Conservation (phyloP, 2,113 vertebrate species). For the Perccottus glenii region DNA sequence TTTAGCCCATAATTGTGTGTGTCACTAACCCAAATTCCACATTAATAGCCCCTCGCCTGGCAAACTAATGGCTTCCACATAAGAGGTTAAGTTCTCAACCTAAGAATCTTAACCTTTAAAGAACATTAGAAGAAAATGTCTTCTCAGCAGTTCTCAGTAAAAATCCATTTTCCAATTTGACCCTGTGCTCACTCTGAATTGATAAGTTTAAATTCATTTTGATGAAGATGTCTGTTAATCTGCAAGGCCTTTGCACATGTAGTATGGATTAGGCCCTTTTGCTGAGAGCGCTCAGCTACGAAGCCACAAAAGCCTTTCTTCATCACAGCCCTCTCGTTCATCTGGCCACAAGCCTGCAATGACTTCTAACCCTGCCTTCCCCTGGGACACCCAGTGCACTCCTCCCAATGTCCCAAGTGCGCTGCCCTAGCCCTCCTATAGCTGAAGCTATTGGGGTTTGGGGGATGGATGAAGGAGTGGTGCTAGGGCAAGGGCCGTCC, state of each 20-base stretch:
- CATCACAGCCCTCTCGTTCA: conserved; percentile 60
- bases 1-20: conserved; percentile 57
- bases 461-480: conserved; percentile 56
- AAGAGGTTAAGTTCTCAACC: conserved; percentile 64
- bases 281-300: conserved; percentile 68
- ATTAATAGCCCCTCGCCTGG: conserved; percentile 66
- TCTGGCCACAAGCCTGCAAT: conserved; percentile 72
- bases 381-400: conserved; percentile 55
- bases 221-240: conserved; percentile 74
- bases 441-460: conserved; percentile 35
- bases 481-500: conserved; percentile 73
- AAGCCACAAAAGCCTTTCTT: conserved; percentile 76
- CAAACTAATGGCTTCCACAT: conserved; percentile 73
- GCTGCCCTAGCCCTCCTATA: conserved; percentile 51
- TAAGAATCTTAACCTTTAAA: conserved; percentile 69
- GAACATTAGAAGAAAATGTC: conserved; percentile 54
- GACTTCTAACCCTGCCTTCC: conserved; percentile 70
- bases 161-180: conserved; percentile 52
- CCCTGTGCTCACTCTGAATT: conserved; percentile 23
- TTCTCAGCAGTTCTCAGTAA: conserved; percentile 58
- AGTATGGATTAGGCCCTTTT: conserved; percentile 80
- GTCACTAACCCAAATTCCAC: conserved; percentile 57
- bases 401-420: conserved; percentile 52
- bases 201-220: conserved; percentile 73
- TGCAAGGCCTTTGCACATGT: conserved; percentile 68